These are phyloP conservation scores for Pterostichus madidus DNA, from an alignment of 2,888 invertebrate genomes.

Conservation along the genomic window DNA sequence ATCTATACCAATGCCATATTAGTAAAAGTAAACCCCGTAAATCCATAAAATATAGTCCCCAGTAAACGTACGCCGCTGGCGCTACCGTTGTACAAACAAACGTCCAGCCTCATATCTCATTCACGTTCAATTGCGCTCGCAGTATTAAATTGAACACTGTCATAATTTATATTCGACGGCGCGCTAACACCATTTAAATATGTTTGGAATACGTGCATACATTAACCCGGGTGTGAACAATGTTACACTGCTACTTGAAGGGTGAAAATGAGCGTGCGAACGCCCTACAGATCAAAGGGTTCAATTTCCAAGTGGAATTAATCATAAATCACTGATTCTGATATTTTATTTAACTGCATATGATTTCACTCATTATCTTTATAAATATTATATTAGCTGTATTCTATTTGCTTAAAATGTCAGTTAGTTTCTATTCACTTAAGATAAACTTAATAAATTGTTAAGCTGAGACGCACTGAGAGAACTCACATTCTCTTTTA, in stretches of 20 bases:
- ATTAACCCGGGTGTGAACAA: constrained; percentile 41
- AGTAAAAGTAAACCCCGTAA: constrained; percentile 13
- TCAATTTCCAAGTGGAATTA: too few relatives aligned
- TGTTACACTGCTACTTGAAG: constrained; percentile 10
- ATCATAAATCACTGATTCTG: constrained; percentile 12
- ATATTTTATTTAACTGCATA: constrained; percentile 7
- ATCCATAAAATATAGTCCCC: constrained; percentile 33
- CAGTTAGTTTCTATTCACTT: too few relatives aligned
- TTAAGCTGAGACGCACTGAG: too few relatives aligned
- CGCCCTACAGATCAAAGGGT: constrained; percentile 27
- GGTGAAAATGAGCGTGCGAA: constrained; percentile 44
- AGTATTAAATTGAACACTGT: constrained; percentile 59
- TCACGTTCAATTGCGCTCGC: constrained; percentile 55
- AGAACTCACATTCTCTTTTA: too few relatives aligned
- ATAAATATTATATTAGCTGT: too few relatives aligned
- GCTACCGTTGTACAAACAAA: constrained; percentile 50
- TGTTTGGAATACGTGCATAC: constrained; percentile 62
- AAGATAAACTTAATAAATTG: too few relatives aligned
- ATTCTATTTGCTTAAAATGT: too few relatives aligned
- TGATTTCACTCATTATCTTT: background rate
- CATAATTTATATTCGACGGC: constrained; percentile 62
- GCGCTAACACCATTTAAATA: constrained; percentile 63
- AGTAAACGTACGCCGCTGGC: constrained; percentile 27
- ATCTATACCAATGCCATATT: constrained; percentile 2
- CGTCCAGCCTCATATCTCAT: constrained; percentile 55